Percentiles rank a stretch among this genome's conserved stretches.
Conservation (phyloP, 2,888 invertebrate species). For the Ganaspis brasiliensis region DNA sequence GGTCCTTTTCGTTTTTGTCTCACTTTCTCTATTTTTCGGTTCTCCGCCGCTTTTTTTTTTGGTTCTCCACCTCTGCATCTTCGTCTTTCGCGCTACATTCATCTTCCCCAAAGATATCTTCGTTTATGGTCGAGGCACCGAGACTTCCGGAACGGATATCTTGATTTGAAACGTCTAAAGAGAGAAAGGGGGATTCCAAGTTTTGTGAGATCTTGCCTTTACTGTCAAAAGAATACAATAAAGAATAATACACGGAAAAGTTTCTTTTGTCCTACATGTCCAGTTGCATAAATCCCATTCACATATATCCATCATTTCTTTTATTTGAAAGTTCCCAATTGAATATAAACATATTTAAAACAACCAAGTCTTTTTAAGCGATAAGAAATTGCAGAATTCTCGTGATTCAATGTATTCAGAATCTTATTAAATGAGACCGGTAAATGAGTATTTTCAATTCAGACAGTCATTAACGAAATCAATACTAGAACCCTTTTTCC, state of each 20-base stretch:
- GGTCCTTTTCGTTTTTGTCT: neutral
- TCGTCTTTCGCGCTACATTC: slow-evolving; percentile 24
- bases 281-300: neutral
- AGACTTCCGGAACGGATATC: slow-evolving; percentile 21
- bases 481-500: neutral
- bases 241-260: slow-evolving; percentile 16
- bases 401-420: neutral
- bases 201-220: slow-evolving; percentile 18
- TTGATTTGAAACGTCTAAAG: slow-evolving; percentile 30
- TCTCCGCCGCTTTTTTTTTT: slow-evolving; percentile 22
- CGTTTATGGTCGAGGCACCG: slow-evolving; percentile 41
- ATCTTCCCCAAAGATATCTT: slow-evolving; percentile 36
- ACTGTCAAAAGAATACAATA: slow-evolving; percentile 31
- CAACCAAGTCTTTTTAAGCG: neutral
- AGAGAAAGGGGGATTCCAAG: slow-evolving; percentile 36
- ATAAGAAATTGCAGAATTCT: neutral
- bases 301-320: neutral
- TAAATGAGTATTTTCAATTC: neutral
- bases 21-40: neutral
- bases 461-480: neutral
- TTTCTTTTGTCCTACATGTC: slow-evolving; percentile 19
- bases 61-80: slow-evolving; percentile 12
- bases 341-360: neutral
- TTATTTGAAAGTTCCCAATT: neutral
- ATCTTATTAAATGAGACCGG: neutral